Evolutionary conservation across 2,888 invertebrate genomes (phyloP), one percentile per base, ranked within the genome.

Genomic region (Chorisops tibialis): DNA sequence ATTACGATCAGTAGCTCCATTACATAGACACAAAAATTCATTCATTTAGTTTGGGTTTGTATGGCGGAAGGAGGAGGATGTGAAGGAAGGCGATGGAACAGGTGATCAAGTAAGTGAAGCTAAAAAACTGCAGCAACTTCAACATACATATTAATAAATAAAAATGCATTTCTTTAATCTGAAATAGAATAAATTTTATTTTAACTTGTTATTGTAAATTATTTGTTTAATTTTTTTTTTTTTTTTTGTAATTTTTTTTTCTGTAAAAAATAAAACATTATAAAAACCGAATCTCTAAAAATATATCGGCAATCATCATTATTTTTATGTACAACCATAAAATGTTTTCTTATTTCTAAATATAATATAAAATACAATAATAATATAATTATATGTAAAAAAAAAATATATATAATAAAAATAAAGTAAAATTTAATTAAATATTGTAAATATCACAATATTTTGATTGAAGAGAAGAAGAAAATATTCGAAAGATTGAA

Each of bases 311-410:
- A 12, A 38, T 54, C 21, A 35, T 16, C 66, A 68, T 64, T 67
- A 69, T 70, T 71, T 73, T 74, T 74, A 30, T 73, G 73, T 73
- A 69, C 66, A 70, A 72, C 72, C 75, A 73, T 75, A 74, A 73
- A 75, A 71, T 37, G 22, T 21, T 47, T 22, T 18, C n/a, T 41
- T 41, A 35, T 62, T 14, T n/a, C 52, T 48, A 62, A 22, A 19
- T 62, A 64, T 19, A 49, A 54, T 47, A 50, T n/a, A 59, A 56
- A 35, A 49, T 49, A 63, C 50, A 63, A 39, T 62, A 22, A 54
- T 54, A 47, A 41, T 43, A 43, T 19, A 37, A 49, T 18, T n/a
- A n/a, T n/a, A 12, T 22, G 16, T 50, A 37, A 38, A 59, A 38
- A 30, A 16, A 59, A 48, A 41, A 24, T 41, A 21, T 59, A 59